Base-by-base conservation (phyloP, 2,113 vertebrate species). In the Lutjanus erythropterus region DNA sequence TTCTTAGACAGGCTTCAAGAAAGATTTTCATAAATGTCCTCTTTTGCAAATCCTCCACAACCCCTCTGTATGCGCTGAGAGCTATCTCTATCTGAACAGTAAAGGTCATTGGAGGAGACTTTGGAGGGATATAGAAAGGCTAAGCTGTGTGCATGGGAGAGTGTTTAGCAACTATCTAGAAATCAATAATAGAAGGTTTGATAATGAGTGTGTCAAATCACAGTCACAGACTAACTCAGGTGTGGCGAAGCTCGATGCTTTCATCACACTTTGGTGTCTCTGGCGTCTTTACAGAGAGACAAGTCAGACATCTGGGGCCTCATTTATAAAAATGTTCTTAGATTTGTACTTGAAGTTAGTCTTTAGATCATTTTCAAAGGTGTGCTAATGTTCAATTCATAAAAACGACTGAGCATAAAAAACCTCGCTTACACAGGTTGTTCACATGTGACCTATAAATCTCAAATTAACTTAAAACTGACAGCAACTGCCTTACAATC, bases 21-120 rank as follows among this genome's bases (percentile, higher is more conserved):
- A 82, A 85, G 85, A 91, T 90, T 92, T 93, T 93, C 89, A 88
- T 92, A 91, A 94, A 93, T 85, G 88, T 89, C 89, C 85, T 85
- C 84, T 86, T 92, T 93, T 88, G 85, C 76, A 93, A 92, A 93
- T 92, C 92, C 82, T 85, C 73, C 74, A 69, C 80, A 88, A 78
- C 78, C 80, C 80, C 73, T 86, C 85, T 67, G 66, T 72, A 61
- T 79, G 84, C 58, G 23, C 77, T 55, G 55, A 85, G 79, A 90
- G 84, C 85, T 75, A 86, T 91, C 89, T 88, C 82, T 80, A 75
- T 91, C 84, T 84, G 65, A 84, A 83, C 90, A 85, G 90, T 90
- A 93, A 93, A 94, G 92, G 93, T 93, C 92, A 92, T 46, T 80
- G 80, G 79, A 90, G 79, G 91, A 91, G 87, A 91, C 82, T 78